These are phyloP conservation scores for Tortricodes alternella DNA, from an alignment of 2,888 invertebrate species.

Conservation along the genomic window DNA sequence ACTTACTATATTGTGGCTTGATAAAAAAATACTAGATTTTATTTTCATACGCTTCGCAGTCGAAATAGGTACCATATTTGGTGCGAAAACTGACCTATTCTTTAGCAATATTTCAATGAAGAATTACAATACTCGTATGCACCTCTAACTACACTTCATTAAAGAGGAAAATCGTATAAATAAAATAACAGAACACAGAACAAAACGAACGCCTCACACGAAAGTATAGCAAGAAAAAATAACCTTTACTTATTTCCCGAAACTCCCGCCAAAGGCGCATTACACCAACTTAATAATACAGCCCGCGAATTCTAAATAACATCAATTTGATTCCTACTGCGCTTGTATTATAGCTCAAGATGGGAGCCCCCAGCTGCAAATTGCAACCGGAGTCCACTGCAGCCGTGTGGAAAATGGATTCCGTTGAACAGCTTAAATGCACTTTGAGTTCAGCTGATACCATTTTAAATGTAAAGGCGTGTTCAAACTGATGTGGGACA, in stretches of 20 bases:
- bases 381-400: constrained; percentile 1
- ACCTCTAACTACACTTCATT: too few species aligned
- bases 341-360: constrained; percentile 1
- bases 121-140: too few species aligned
- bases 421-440: constrained; percentile 17
- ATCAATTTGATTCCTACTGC: constrained; percentile 2
- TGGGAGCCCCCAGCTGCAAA: not conserved
- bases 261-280: constrained; percentile 7
- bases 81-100: too few species aligned
- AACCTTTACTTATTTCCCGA: constrained; percentile 5
- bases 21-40: too few species aligned
- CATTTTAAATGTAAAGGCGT: constrained; percentile 8
- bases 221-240: not conserved
- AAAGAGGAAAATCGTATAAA: too few species aligned
- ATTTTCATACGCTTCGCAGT: too few species aligned
- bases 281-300: constrained; percentile 9
- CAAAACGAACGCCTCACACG: too few species aligned
- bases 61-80: too few species aligned
- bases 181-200: too few species aligned
- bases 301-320: constrained; percentile 1
- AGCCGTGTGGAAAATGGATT: constrained; percentile 18
- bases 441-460: constrained; percentile 13
- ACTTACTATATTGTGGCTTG: too few species aligned
- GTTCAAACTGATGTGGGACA: too few species aligned
- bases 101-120: too few species aligned